Conservation (phyloP, 2,797 vertebrate species). For the Urocyon cinereoargenteus region DNA sequence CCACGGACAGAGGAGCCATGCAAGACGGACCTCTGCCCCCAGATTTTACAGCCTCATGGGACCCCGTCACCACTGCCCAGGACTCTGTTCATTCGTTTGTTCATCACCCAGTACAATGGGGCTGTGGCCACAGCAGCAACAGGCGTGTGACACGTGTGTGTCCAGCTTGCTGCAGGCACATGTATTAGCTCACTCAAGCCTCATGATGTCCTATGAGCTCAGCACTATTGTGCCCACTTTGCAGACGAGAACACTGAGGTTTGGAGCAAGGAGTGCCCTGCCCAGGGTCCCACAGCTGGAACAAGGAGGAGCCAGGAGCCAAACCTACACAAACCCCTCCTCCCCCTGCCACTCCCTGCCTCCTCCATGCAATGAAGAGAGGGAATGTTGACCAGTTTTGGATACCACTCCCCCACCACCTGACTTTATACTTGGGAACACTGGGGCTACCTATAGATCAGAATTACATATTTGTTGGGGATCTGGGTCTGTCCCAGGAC, state of each 20-base stretch:
- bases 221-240: neutral
- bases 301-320: neutral
- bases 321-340: neutral
- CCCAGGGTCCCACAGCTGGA: neutral
- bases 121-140: neutral
- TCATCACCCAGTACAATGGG: no score
- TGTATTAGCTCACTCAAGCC: neutral
- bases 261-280: neutral
- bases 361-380: neutral
- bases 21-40: neutral
- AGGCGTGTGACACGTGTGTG: neutral
- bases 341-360: neutral
- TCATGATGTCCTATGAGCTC: neutral
- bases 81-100: neutral
- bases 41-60: neutral
- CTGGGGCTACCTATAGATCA: neutral
- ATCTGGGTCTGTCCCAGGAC: neutral
- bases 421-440: neutral
- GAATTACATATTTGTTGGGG: neutral
- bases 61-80: neutral
- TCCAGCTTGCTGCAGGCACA: no score
- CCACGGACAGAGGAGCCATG: neutral
- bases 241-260: neutral
- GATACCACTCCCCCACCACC: neutral
- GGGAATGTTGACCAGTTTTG: neutral